phyloP scores from a whole-genome alignment of 1,140 invertebrate genomes.

The Fopius arisanus region DNA sequence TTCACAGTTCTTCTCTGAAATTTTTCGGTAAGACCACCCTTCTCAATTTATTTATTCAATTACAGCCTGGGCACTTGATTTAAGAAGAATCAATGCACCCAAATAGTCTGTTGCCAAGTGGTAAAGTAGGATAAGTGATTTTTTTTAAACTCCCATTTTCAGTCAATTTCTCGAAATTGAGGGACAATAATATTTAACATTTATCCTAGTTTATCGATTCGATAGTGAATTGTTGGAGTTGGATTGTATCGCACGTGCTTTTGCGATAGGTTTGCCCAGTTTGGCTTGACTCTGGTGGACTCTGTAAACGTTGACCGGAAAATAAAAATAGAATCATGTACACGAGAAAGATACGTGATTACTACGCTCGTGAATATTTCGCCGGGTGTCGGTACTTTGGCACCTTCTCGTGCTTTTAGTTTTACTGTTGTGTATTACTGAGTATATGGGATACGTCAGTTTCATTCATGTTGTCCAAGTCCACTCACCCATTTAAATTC shows the following conservation, averaged over 20 bases:
- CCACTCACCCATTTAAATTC: not conserved
- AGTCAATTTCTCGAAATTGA: too few species aligned
- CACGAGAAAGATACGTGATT: not conserved
- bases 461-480: constrained; percentile 7
- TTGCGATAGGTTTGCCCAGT: not conserved
- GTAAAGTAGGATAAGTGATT: too few species aligned
- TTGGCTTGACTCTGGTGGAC: not conserved
- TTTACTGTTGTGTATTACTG: not conserved
- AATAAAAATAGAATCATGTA: constrained; percentile 3
- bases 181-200: too few species aligned
- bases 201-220: too few species aligned
- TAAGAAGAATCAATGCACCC: too few species aligned
- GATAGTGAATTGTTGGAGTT: too few species aligned
- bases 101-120: too few species aligned
- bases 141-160: too few species aligned
- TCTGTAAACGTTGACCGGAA: not conserved
- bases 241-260: not conserved
- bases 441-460: not conserved
- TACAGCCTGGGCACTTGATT: too few species aligned
- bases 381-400: not conserved
- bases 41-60: too few species aligned
- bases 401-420: not conserved
- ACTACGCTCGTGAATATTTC: not conserved
- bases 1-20: too few species aligned
- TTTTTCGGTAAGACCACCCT: too few species aligned